Conservation (phyloP, 92 coral and sea anemone genomes). For the Phenganax subtilis region DNA sequence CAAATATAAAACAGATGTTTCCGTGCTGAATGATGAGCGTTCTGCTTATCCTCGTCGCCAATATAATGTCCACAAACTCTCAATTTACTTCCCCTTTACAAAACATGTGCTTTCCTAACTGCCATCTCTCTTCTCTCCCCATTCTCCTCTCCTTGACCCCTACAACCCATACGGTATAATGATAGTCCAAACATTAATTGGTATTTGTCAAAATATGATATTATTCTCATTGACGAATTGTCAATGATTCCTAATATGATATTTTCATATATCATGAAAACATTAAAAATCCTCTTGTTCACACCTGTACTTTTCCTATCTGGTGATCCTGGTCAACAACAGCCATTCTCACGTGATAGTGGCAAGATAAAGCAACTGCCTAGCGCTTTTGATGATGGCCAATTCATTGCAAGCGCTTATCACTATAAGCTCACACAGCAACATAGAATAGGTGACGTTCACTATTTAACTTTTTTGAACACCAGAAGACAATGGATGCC, state of each 20-base stretch:
- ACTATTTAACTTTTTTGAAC: not conserved
- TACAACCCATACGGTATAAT: not conserved
- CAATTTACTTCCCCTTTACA: too few species aligned
- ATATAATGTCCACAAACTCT: too few species aligned
- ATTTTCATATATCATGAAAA: not conserved
- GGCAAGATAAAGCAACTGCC: not conserved
- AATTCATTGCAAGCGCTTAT: not conserved
- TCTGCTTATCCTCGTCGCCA: too few species aligned
- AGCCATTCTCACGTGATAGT: not conserved
- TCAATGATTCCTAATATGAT: not conserved
- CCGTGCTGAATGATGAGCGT: too few species aligned
- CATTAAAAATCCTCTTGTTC: not conserved
- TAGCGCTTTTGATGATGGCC: not conserved
- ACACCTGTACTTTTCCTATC: not conserved
- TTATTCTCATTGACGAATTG: not conserved
- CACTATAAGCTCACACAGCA: not conserved
- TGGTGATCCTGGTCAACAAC: constrained; percentile 16
- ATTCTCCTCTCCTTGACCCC: too few species aligned
- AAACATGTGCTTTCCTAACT: too few species aligned
- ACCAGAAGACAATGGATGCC: not conserved
- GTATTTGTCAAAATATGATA: not conserved
- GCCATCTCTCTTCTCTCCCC: too few species aligned
- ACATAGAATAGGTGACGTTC: not conserved
- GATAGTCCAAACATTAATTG: not conserved
- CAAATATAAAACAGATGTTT: too few species aligned